Evolutionary conservation across 2,797 vertebrate species (phyloP).

Genomic region (Lycodopsis pacificus): DNA sequence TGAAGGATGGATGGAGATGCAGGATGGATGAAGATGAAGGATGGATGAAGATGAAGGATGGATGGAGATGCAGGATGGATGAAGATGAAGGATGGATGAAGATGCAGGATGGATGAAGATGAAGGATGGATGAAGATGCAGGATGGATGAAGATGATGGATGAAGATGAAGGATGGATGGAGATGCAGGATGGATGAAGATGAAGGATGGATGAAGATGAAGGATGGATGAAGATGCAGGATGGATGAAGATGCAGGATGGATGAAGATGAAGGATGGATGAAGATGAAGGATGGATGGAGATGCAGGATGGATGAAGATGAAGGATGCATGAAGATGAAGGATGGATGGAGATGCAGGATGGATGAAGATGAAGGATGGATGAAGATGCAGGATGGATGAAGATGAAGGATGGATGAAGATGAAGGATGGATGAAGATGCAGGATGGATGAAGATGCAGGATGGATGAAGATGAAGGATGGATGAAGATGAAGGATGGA

Average conservation of each 20-base stretch:
- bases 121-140: constrained; percentile 9
- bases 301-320: too few relatives aligned
- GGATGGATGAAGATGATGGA: constrained; percentile 36
- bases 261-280: not conserved
- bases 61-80: too few relatives aligned
- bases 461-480: not conserved
- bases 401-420: constrained; percentile 28
- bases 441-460: too few relatives aligned
- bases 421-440: constrained; percentile 5
- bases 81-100: not conserved
- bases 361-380: not conserved
- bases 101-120: too few relatives aligned
- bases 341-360: too few relatives aligned
- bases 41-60: too few relatives aligned
- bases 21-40: not conserved
- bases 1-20: constrained; percentile 6
- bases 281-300: too few relatives aligned
- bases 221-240: constrained; percentile 14
- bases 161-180: not conserved
- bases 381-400: constrained; percentile 37
- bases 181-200: constrained; percentile 44
- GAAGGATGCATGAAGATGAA: constrained; percentile 8
- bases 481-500: too few relatives aligned
- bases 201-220: constrained; percentile 10
- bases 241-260: too few relatives aligned